Percentiles rank a stretch among this genome's conserved stretches.
These are phyloP conservation scores for Caenorhabditis angaria DNA, from an alignment of 2,888 invertebrate species.

Conservation along the genomic window DNA sequence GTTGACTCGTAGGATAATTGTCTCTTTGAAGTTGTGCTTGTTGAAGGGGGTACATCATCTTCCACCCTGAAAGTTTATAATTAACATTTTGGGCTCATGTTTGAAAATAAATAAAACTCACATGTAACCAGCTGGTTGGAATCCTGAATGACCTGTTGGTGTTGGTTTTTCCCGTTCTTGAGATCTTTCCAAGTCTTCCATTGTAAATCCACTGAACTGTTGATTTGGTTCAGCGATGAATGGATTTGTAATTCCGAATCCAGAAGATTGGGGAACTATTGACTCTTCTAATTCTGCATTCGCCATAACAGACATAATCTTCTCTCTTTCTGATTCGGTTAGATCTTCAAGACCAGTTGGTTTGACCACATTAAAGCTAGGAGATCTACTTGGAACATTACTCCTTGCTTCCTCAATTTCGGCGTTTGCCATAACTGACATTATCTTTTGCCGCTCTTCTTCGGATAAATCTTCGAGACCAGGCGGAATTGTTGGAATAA, in stretches of 20 bases:
- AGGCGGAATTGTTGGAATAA: slow-evolving; percentile 23
- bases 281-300: slow-evolving; percentile 75
- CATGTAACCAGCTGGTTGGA: slow-evolving; percentile 19
- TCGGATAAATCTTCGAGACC: slow-evolving; percentile 75
- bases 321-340: slow-evolving; percentile 77
- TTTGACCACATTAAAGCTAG: background rate
- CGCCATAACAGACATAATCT: slow-evolving; percentile 78
- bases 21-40: slow-evolving; percentile 4
- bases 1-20: slow-evolving; percentile 7
- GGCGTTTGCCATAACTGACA: slow-evolving; percentile 78
- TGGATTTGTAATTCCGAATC: slow-evolving; percentile 8
- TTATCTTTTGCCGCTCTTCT: slow-evolving; percentile 78
- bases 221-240: background rate
- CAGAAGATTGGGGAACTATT: slow-evolving; percentile 13
- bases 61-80: slow-evolving; percentile 17
- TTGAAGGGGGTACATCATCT: slow-evolving; percentile 27
- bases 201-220: slow-evolving; percentile 31
- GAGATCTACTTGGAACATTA: background rate
- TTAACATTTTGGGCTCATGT: background rate
- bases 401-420: slow-evolving; percentile 71
- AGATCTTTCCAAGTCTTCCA: slow-evolving; percentile 69
- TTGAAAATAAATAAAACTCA: background rate
- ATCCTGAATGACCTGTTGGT: slow-evolving; percentile 63
- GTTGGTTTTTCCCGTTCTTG: slow-evolving; percentile 77
- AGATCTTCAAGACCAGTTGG: slow-evolving; percentile 69